Base-by-base conservation (phyloP, 2,888 invertebrate genomes). In the Pammene fasciana region DNA sequence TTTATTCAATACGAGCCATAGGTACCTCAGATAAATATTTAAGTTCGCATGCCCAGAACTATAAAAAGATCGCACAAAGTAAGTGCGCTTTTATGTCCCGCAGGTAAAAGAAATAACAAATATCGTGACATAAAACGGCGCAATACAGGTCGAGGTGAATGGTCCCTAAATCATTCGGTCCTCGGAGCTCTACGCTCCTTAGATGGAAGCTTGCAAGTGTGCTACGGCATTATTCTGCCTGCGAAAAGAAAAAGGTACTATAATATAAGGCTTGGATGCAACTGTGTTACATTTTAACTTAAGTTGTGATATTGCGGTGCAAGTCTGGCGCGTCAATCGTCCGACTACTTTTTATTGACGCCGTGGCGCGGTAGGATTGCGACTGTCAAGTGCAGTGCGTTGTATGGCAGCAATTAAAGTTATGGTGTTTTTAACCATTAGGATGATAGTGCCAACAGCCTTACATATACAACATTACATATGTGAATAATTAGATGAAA, bases 131-230 rank as follows among this genome's bases (percentile, higher is more conserved):
- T 52, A 45, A 67, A 50, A 71, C 18, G 43, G 46, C 76, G 76
- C 79, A 78, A 74, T 78, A 75, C 78, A 76, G 81, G 76, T 74
- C 79, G 87, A 88, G 89, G 88, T 88, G 86, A 90, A 89, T 74
- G 88, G 81, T 88, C 85, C 82, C 79, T 84, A 80, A 86, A 83
- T 83, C 83, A 86, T 82, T 84, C 81, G 65, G 75, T 74, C 74
- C 72, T 72, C 72, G 74, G 75, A 75, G 75, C 71, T 72, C 75
- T 11, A 74, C 81, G 75, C 74, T 83, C 89, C 88, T 79, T 88
- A 90, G 79, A 89, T 80, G 89, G 89, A 82, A 90, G 76, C 84
- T 87, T 88, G 88, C 82, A 78, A 79, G 64, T 61, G 68, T 55
- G 50, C 45, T 54, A 46, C 66, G 41, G 52, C 65, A 65, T 68